Evolutionary conservation across 2,888 invertebrate species (phyloP), one percentile per base, ranked within the genome.

Genomic region (Muschampia plurimacula): DNA sequence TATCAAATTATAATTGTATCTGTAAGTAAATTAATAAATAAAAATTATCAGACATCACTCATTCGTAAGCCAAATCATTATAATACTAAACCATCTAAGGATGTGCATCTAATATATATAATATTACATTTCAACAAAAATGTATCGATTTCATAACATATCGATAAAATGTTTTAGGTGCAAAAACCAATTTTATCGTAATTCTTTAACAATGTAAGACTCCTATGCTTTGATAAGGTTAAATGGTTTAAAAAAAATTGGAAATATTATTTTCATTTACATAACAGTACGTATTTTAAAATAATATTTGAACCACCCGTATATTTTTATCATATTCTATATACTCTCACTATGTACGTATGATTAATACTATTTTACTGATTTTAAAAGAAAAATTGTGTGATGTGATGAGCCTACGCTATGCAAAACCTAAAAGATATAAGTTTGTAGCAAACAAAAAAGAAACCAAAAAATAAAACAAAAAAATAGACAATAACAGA

Each of bases 401-500:
- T 75, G 78, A 72, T 76, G 75, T 75, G 78, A 72, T 62, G 72
- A 67, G 67, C 59, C 52, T 72, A 67, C 52, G 49, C 67, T 72
- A 72, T 62, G 72, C 60, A 60, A 77, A 82, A 80, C 10, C 9
- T 12, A 77, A 79, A 76, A 80, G 77, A 77, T 69, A 74, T 60
- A 9, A 60, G n/a, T 76, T 77, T 76, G 76, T 72, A 79, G 77
- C 81, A 77, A 81, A 77, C 76, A 75, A 64, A 67, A 77, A 81
- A 76, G 78, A 76, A 76, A 75, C 68, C 68, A 78, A 82, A 84
- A 92, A 92, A 91, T 89, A 89, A 94, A 92, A 91, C 87, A 85
- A 93, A 91, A 41, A 89, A 80, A 86, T 91, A 89, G 92, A 93
- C 93, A 93, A 93, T 94, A 94, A 94, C 94, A 93, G 90, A 91